These are phyloP conservation scores for Tadarida brasiliensis DNA, from an alignment of 2,797 vertebrate species.

Conservation along the genomic window DNA sequence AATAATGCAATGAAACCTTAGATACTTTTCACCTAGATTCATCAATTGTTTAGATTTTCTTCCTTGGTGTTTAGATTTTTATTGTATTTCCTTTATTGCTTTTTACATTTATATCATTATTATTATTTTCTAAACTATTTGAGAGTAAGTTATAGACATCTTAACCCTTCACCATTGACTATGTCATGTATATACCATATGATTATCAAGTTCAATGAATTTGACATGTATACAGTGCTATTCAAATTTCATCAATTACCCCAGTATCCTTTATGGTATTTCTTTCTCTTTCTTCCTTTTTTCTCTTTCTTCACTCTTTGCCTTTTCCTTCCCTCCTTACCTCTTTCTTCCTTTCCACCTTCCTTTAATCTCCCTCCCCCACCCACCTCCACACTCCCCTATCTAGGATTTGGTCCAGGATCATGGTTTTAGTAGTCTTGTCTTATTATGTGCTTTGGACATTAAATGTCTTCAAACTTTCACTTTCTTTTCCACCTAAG, in stretches of 20 bases:
- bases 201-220: neutral
- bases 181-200: neutral
- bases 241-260: neutral
- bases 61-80: neutral
- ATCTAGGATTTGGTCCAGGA: neutral
- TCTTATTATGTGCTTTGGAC: neutral
- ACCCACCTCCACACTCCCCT: neutral
- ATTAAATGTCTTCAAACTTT: neutral
- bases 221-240: neutral
- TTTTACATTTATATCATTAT: neutral
- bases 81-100: neutral
- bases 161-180: neutral
- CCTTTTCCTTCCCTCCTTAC: neutral
- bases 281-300: neutral
- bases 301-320: fast-evolving
- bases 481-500: neutral
- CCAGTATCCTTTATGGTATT: neutral
- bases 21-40: neutral
- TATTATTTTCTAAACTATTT: neutral
- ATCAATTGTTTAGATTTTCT: conserved; percentile 11
- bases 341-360: neutral
- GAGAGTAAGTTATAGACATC: neutral
- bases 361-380: neutral
- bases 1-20: neutral
- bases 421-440: neutral